Percentiles rank a stretch among this genome's conserved stretches.
phyloP scores from a whole-genome alignment of 2,888 invertebrate species.

The Ceramica pisi region DNA sequence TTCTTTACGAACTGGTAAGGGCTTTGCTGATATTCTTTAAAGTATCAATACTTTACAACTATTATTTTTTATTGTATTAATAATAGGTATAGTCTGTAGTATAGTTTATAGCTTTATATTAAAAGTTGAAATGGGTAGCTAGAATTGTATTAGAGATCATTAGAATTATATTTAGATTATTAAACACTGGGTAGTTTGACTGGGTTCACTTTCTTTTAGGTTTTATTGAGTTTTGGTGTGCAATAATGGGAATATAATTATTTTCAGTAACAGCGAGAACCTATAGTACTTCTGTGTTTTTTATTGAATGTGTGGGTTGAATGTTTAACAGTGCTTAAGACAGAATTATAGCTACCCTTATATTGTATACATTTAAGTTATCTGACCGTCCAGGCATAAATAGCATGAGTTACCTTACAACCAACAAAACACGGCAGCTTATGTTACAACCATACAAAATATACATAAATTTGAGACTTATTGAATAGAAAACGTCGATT shows the following conservation, averaged over 20 bases:
- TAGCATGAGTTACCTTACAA: slow-evolving; percentile 36
- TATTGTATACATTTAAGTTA: slow-evolving; percentile 29
- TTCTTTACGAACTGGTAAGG: slow-evolving; percentile 87
- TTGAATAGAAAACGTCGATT: slow-evolving; percentile 32
- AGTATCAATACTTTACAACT: slow-evolving; percentile 54
- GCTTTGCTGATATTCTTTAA: slow-evolving; percentile 72
- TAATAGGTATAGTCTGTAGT: slow-evolving; percentile 27
- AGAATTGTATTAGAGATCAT: slow-evolving; percentile 28
- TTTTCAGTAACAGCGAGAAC: background rate
- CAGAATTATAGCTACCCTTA: slow-evolving; percentile 58
- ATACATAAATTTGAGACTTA: slow-evolving; percentile 40
- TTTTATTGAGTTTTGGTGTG: background rate
- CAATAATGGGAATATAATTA: background rate
- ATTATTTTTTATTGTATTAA: slow-evolving; percentile 41
- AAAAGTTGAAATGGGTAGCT: slow-evolving; percentile 59
- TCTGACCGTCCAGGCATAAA: slow-evolving; percentile 53
- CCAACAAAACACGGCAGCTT: slow-evolving; percentile 29
- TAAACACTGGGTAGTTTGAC: slow-evolving; percentile 7
- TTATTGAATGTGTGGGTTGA: background rate
- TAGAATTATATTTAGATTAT: background rate
- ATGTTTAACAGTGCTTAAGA: slow-evolving; percentile 1
- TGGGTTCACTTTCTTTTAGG: slow-evolving; percentile 4
- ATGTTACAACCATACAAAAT: slow-evolving; percentile 56
- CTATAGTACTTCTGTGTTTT: background rate
- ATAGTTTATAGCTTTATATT: slow-evolving; percentile 37